Evolutionary conservation across 2,113 vertebrate species (phyloP).

Genomic region (Ranitomeya imitator): DNA sequence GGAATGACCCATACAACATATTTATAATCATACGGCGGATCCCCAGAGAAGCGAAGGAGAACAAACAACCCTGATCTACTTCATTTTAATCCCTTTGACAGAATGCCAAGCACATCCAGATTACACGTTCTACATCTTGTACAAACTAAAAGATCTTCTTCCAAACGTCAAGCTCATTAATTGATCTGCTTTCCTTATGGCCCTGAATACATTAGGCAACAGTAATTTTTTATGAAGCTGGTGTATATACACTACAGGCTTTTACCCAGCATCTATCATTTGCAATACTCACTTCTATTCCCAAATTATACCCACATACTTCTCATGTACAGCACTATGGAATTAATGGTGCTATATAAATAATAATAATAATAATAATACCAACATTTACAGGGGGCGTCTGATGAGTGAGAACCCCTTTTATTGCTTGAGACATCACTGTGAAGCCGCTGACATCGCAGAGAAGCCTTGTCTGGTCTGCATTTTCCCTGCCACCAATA

Average conservation of each 20-base stretch:
- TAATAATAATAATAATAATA: no score
- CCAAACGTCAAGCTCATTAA: slow-evolving; percentile 33
- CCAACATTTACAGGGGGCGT: no score
- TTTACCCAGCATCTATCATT: not conserved
- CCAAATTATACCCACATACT: no score
- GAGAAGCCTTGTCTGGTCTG: no score
- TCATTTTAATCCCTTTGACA: slow-evolving; percentile 38
- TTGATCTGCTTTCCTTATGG: slow-evolving; percentile 31
- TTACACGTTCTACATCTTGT: not conserved
- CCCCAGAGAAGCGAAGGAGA: not conserved
- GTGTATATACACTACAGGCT: not conserved
- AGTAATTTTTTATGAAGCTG: slow-evolving; percentile 18
- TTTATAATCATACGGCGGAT: slow-evolving; percentile 9
- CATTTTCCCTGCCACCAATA: no score
- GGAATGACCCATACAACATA: not conserved
- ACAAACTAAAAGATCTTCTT: slow-evolving; percentile 8
- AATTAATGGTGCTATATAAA: no score
- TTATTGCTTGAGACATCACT: no score
- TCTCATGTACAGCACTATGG: no score
- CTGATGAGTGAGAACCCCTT: no score
- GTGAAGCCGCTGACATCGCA: no score
- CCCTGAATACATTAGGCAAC: slow-evolving; percentile 16
- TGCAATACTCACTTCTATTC: no score
- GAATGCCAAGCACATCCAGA: slow-evolving; percentile 44
- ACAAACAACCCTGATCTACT: slow-evolving; percentile 17